Evolutionary conservation across 2,888 invertebrate species (phyloP), one percentile per base, ranked within the genome.

Genomic region (Leptopilina myrica): DNA sequence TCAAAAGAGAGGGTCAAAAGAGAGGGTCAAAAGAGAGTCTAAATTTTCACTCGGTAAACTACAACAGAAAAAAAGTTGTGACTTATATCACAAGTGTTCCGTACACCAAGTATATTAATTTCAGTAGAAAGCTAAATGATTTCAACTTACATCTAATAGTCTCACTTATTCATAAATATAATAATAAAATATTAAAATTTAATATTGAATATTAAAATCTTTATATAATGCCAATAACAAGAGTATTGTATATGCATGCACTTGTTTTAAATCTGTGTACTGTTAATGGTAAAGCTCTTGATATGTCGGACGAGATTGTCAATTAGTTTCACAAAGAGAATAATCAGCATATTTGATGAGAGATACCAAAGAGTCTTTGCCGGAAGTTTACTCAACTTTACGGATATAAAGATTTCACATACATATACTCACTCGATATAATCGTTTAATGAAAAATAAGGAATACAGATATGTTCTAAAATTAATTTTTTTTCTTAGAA

Each of bases 291-390:
- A 49, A 76, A 64, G 79, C 33, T 20, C 20, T 62, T 67, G 69
- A 75, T 64, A 20, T 62, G 11, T 20, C 8, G 43, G 53, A 6
- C 67, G 79, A 82, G 80, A 80, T 82, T 80, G 76, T 80, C 77
- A 76, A 80, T 82, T 80, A 82, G 76, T 80, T 82, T 76, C 46
- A 64, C 65, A 78, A 82, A 80, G 75, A 46, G 76, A 79, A 76
- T 79, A 78, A 82, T 78, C 77, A 66, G 75, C 65, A 79, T 80
- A 77, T 77, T 77, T 46, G 79, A 64, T 73, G 78, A 76, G 69
- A 20, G 20, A 56, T 33, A 69, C 7, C 66, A 56, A 77, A 69
- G 76, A 46, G n/a, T 33, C 9, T 20, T 66, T 12, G 64, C 69
- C 65, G 69, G 69, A 73, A 69, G 75, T 65, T 49, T 11, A 49